Evolutionary conservation across 2,113 vertebrate genomes (phyloP).

Genomic region (Ploceus nigricollis): DNA sequence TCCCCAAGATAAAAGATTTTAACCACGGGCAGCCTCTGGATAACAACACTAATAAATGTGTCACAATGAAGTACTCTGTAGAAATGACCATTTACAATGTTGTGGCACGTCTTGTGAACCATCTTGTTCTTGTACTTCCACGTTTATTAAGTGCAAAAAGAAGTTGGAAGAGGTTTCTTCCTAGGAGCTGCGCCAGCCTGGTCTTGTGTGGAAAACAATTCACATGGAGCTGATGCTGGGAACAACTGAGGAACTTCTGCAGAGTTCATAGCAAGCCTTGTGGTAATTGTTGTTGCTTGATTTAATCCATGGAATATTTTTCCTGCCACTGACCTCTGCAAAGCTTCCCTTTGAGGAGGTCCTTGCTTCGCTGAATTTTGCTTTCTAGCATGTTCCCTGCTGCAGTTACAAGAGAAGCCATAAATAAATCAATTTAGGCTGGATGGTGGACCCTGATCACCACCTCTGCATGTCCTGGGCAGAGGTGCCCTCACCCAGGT

Average conservation of each 20-base stretch:
- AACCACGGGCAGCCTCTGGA: background rate
- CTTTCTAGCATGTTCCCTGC: background rate
- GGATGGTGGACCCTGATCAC: background rate
- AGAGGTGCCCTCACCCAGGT: background rate
- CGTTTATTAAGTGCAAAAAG: background rate
- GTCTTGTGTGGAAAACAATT: background rate
- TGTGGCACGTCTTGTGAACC: background rate
- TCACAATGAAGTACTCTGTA: background rate
- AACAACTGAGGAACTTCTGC: background rate
- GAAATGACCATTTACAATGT: background rate
- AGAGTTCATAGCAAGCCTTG: fast-evolving
- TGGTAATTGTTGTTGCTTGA: too few relatives aligned
- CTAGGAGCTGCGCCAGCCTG: background rate
- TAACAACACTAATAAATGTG: background rate
- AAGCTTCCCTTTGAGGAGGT: background rate
- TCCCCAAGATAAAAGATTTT: background rate
- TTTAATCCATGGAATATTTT: background rate
- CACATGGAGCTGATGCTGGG: background rate
- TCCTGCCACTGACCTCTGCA: background rate
- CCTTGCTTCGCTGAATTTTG: background rate
- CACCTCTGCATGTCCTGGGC: background rate
- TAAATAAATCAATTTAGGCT: background rate
- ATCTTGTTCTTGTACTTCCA: background rate
- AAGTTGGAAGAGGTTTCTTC: background rate
- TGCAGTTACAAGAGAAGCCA: background rate